A percentile compares a stretch with the other conserved stretches of the same genome.
Evolutionary conservation across 2,888 invertebrate species (phyloP).

Genomic region (Melinaea menophilus): DNA sequence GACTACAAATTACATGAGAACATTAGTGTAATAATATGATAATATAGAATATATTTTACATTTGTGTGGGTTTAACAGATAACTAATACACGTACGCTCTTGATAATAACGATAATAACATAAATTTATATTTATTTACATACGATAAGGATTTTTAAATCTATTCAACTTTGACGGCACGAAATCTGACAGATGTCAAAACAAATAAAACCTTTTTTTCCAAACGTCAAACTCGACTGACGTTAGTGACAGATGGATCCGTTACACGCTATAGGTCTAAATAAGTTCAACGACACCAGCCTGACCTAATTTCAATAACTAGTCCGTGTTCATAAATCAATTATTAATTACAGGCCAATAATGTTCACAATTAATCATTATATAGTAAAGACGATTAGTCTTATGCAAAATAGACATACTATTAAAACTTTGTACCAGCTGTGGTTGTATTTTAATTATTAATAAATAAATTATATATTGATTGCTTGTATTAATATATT

Average conservation of each 20-base stretch:
- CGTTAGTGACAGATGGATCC: constrained; percentile 4
- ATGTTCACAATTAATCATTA: constrained; percentile 35
- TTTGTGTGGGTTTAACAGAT: constrained; percentile 13
- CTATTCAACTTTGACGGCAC: no score
- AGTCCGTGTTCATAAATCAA: constrained; percentile 34
- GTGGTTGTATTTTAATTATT: constrained; percentile 4
- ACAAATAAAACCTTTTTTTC: constrained; percentile 2
- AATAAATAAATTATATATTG: constrained; percentile 4
- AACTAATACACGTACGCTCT: neutral
- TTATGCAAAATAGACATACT: constrained; percentile 33
- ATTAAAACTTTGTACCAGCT: constrained; percentile 28
- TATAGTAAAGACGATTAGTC: constrained; percentile 32
- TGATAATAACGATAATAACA: neutral
- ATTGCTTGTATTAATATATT: constrained; percentile 3
- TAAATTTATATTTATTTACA: neutral
- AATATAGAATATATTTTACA: constrained; percentile 17
- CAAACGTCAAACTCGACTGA: constrained; percentile 6
- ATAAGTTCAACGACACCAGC: constrained; percentile 19
- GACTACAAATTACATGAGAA: constrained; percentile 36
- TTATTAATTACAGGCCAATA: constrained; percentile 37
- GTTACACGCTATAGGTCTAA: constrained; percentile 1
- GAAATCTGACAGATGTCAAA: no score
- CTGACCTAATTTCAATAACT: constrained; percentile 36
- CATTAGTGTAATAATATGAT: constrained; percentile 35
- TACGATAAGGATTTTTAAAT: neutral